Evolutionary conservation across 2,888 invertebrate species (phyloP).

Genomic region (Myopa tessellatipennis): DNA sequence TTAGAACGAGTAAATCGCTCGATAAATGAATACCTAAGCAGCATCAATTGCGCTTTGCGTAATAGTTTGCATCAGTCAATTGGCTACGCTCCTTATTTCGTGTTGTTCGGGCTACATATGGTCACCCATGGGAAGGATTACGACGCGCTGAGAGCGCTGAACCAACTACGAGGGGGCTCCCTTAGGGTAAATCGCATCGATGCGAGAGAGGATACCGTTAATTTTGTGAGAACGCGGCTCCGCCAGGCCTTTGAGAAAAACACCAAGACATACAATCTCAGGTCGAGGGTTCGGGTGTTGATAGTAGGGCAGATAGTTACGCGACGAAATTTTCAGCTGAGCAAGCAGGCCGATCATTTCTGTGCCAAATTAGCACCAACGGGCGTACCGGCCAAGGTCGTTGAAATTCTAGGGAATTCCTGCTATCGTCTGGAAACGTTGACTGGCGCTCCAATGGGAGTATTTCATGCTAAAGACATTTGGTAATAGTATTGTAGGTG

Average conservation of each 20-base stretch:
- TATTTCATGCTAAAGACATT: too few relatives aligned
- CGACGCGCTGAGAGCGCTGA: too few relatives aligned
- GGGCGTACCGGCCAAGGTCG: not conserved
- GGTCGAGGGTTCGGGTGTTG: not conserved
- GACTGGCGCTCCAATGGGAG: too few relatives aligned
- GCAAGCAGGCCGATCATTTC: constrained; percentile 4
- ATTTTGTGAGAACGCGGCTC: not conserved
- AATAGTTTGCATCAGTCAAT: too few relatives aligned
- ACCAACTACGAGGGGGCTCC: not conserved
- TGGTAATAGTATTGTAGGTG: too few relatives aligned
- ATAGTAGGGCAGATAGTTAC: not conserved
- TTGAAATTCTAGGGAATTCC: not conserved
- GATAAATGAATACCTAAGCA: too few relatives aligned
- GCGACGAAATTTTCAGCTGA: not conserved
- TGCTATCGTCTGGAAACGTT: not conserved
- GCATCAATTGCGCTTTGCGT: too few relatives aligned
- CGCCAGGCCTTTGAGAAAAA: not conserved
- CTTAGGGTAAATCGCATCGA: not conserved
- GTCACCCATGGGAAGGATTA: too few relatives aligned
- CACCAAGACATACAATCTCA: not conserved
- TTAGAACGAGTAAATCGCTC: too few relatives aligned
- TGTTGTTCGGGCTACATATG: not conserved
- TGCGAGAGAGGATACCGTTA: not conserved
- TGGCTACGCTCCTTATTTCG: too few relatives aligned
- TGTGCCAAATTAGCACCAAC: constrained; percentile 19